phyloP scores from a whole-genome alignment of 2,888 invertebrate genomes.

The Ophion obscuratus region DNA sequence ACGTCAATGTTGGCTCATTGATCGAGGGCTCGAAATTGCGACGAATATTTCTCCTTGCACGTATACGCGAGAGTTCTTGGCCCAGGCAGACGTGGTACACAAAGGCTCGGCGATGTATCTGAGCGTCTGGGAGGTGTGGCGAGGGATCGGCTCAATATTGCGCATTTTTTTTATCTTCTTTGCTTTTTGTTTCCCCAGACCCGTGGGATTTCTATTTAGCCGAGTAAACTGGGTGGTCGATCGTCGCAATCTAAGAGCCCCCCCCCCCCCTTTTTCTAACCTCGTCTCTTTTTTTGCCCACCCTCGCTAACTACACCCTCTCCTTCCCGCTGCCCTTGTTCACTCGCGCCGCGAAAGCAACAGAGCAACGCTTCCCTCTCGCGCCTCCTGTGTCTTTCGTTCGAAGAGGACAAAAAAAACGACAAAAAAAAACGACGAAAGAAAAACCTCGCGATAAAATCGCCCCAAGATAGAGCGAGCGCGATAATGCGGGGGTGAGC shows the following conservation, averaged over 20 bases:
- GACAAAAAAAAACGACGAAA: no score
- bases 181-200: no score
- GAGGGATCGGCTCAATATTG: conserved; percentile 10
- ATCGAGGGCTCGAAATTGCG: neutral
- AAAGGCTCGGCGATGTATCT: neutral
- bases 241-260: neutral
- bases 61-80: neutral
- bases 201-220: neutral
- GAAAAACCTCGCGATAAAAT: no score
- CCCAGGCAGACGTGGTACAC: conserved; percentile 8
- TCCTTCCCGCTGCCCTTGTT: no score
- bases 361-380: no score
- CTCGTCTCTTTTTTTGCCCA: no score
- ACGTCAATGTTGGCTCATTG: neutral
- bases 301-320: no score
- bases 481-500: no score
- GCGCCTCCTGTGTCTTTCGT: no score
- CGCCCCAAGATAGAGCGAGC: no score
- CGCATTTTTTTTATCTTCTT: neutral
- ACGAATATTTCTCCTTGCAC: neutral
- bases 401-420: no score
- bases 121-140: conserved; percentile 12
- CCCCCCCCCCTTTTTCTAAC: neutral
- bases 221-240: neutral
- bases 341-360: no score